Conservation (phyloP, 2,113 vertebrate species). For the Xyrauchen texanus region DNA sequence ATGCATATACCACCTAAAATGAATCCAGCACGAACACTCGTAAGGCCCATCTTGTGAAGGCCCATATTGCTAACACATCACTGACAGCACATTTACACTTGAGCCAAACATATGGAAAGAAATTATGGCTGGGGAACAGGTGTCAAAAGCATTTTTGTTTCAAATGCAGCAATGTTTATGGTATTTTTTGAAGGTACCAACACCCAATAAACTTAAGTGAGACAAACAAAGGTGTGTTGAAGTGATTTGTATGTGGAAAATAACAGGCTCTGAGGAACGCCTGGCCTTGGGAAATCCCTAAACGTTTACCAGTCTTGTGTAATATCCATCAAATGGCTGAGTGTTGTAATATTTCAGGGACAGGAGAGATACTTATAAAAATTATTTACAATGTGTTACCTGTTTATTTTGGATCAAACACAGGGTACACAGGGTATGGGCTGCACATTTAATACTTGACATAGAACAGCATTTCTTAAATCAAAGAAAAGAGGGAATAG, state of each 20-base stretch:
- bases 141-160: not conserved
- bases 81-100: not conserved
- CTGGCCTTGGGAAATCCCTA: constrained; percentile 3
- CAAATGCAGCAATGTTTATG: not conserved
- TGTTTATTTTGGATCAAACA: constrained; percentile 17
- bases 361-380: constrained; percentile 15
- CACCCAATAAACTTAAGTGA: not conserved
- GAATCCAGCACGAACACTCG: not conserved
- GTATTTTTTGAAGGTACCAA: not conserved
- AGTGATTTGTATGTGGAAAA: not conserved
- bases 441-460: too few relatives aligned
- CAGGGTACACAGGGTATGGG: not conserved
- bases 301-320: not conserved
- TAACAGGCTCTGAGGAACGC: not conserved
- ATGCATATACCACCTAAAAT: not conserved
- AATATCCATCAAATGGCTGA: constrained; percentile 5
- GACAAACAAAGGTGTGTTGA: not conserved
- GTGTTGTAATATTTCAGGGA: constrained; percentile 2
- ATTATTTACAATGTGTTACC: constrained; percentile 13
- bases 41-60: not conserved
- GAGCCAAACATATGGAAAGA: not conserved
- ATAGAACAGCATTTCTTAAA: not conserved
- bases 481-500: not conserved
- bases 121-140: not conserved
- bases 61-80: not conserved